These are phyloP conservation scores for Mythimna vitellina DNA, from an alignment of 2,888 invertebrate species.

Conservation along the genomic window DNA sequence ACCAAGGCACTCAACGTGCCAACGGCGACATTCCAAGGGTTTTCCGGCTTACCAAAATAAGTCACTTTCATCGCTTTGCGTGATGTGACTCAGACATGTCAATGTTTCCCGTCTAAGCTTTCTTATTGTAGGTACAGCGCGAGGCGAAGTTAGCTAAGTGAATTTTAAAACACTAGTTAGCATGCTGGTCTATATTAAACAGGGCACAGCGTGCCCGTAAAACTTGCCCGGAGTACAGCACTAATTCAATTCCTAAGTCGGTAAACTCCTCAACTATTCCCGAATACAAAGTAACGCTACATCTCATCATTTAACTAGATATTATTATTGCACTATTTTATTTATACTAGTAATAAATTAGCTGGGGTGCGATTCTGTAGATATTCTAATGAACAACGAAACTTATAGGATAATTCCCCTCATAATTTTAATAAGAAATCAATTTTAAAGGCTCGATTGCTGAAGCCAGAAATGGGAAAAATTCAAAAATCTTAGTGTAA, in stretches of 20 bases:
- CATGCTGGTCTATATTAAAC: conserved; percentile 30
- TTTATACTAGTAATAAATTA: conserved; percentile 28
- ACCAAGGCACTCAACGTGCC: neutral
- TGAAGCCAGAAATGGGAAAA: conserved; percentile 34
- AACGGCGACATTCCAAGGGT: neutral
- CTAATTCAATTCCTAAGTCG: conserved; percentile 37
- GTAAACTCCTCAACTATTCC: conserved; percentile 41
- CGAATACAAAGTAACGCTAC: conserved; percentile 48
- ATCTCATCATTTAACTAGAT: conserved; percentile 22
- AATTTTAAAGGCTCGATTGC: conserved; percentile 22
- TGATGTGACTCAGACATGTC: conserved; percentile 13
- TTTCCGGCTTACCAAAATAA: neutral
- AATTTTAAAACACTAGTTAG: conserved; percentile 39
- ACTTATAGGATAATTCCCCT: neutral
- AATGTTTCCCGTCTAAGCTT: conserved; percentile 16
- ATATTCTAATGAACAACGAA: conserved; percentile 20
- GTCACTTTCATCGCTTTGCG: conserved; percentile 13
- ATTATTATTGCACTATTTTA: conserved; percentile 43
- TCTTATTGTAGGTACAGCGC: conserved; percentile 10
- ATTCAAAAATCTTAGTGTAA: conserved; percentile 48
- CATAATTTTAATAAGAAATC: conserved; percentile 48
- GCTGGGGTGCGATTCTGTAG: conserved; percentile 54
- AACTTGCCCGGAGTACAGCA: conserved; percentile 12
- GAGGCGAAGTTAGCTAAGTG: conserved; percentile 4
- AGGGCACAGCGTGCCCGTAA: conserved; percentile 28